These are phyloP conservation scores for Menidia menidia DNA, from an alignment of 2,797 vertebrate genomes.

Conservation along the genomic window DNA sequence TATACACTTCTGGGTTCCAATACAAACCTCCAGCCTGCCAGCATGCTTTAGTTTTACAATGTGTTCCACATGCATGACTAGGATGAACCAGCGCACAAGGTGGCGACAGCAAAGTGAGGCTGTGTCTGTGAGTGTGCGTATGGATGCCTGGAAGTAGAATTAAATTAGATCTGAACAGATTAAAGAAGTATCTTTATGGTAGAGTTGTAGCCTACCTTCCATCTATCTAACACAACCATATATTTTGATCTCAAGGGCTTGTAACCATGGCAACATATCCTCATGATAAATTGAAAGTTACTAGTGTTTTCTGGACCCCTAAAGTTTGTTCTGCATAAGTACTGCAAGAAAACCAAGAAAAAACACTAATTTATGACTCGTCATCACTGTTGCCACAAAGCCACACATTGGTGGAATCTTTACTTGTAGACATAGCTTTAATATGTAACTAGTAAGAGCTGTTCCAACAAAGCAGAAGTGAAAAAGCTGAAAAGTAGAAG, in stretches of 20 bases:
- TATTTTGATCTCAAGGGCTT: conserved; percentile 22
- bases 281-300: neutral
- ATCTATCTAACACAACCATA: conserved; percentile 19
- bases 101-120: conserved; percentile 50
- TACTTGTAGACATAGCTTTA: conserved; percentile 35
- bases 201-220: conserved; percentile 13
- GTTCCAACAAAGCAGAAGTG: too few species aligned
- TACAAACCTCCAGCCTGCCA: conserved; percentile 71
- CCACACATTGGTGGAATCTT: conserved; percentile 33
- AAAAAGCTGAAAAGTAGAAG: too few species aligned
- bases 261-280: conserved; percentile 13
- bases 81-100: conserved; percentile 61
- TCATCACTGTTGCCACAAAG: conserved; percentile 50
- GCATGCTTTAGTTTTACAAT: conserved; percentile 71
- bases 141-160: conserved; percentile 10
- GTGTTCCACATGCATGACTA: conserved; percentile 75
- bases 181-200: conserved; percentile 21
- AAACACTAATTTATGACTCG: conserved; percentile 39
- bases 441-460: neutral
- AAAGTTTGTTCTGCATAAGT: conserved; percentile 7
- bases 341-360: conserved; percentile 34
- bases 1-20: conserved; percentile 57
- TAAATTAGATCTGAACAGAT: conserved; percentile 31
- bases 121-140: conserved; percentile 17
- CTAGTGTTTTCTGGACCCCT: conserved; percentile 17